Evolutionary conservation across 2,888 invertebrate species (phyloP), one percentile per base, ranked within the genome.

Genomic region (Hofmannophila pseudospretella): DNA sequence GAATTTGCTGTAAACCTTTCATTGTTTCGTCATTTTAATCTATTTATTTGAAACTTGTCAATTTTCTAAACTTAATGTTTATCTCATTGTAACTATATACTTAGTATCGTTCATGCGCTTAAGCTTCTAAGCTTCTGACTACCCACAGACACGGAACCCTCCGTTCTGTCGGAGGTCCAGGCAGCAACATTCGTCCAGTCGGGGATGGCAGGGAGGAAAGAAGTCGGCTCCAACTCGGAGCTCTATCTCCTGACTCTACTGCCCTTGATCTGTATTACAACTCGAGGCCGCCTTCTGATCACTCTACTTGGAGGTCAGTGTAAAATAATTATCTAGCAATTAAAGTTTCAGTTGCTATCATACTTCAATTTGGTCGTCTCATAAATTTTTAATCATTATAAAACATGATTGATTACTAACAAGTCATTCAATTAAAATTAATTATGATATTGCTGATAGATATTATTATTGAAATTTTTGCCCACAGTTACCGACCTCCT

Each of bases 181-280:
- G 63, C 67, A 89, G 82, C 61, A 89, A 63, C 65, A 89, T 84
- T 64, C 89, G 76, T 86, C 94, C 65, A 80, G 89, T 90, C 33
- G 94, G 94, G 7, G 94, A 94, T 58, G 94, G 94, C 1, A 84
- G 94, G 29, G 94, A 94, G 62, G 94, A 94, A 88, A 89, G 94
- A 38, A 94, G 93, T 42, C 88, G 94, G 34, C 79, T 94, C 36
- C 94, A 94, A 33, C 84, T 94, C 5, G 88, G 93, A 11, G 89
- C 92, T 14, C 84, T 92, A 33, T 92, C 91, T 44, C 91, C 90
- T 10, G 90, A 91, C 54, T 93, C 94, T 20, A 90, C 89, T 31
- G 79, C 80, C 2, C 76, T 93, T 46, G 95, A 95, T 70, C 82
- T 95, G 43, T 95, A 95, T 71, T 95, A 95, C 68, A 94, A 94